Evolutionary conservation across 2,113 vertebrate genomes (phyloP).

Genomic region (Neopipo cinnamomea): DNA sequence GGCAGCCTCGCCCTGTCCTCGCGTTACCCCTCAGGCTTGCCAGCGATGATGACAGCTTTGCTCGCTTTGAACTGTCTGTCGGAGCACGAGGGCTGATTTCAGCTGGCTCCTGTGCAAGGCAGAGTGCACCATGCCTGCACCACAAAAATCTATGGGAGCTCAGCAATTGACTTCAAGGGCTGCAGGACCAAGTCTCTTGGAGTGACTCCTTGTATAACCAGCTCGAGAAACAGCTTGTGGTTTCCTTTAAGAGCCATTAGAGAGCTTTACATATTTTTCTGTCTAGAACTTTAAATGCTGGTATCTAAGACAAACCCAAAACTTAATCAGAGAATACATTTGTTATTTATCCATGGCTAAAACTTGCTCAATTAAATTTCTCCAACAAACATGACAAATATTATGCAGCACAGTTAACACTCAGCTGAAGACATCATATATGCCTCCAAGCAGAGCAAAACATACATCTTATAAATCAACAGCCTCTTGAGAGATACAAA

Average conservation of each 20-base stretch:
- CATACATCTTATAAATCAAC: not conserved
- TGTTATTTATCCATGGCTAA: not conserved
- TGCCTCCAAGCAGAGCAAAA: not conserved
- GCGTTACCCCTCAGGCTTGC: not conserved
- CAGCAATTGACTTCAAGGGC: not conserved
- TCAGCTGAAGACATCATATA: not conserved
- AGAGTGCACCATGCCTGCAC: not conserved
- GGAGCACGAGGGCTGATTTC: conserved; percentile 1
- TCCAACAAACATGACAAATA: not conserved
- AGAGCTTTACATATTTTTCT: conserved; percentile 29
- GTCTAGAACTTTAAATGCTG: conserved; percentile 37
- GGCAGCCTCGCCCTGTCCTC: conserved; percentile 48
- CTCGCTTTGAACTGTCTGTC: conserved; percentile 37
- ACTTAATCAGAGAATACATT: not conserved
- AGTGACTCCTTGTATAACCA: not conserved
- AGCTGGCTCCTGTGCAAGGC: conserved; percentile 21
- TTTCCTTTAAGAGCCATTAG: conserved; percentile 44
- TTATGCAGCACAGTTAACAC: not conserved
- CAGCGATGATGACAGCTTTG: conserved; percentile 45
- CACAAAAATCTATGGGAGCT: conserved; percentile 4
- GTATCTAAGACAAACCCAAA: not conserved
- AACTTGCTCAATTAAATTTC: not conserved
- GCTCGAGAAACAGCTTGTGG: conserved; percentile 35
- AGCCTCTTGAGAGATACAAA: not conserved
- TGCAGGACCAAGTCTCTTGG: not conserved